These are phyloP conservation scores for Sternotherus odoratus DNA, from an alignment of 2,797 vertebrate species.

Conservation along the genomic window DNA sequence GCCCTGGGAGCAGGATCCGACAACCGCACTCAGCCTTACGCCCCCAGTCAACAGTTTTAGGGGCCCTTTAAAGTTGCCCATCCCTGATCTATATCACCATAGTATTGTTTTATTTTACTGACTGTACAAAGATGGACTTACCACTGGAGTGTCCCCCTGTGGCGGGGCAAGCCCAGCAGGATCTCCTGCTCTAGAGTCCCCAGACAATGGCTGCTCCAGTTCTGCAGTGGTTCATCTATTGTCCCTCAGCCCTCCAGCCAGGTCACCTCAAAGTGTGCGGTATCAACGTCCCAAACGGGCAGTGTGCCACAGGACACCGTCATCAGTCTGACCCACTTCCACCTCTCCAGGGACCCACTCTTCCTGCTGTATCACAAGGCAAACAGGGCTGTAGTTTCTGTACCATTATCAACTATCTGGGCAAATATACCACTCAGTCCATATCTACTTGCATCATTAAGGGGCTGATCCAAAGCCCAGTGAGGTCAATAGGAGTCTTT, in stretches of 20 bases:
- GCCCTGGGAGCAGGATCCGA: neutral
- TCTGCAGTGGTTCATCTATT: no score
- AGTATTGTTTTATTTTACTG: neutral
- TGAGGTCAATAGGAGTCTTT: neutral
- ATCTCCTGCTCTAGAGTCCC: neutral
- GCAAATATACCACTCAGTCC: neutral
- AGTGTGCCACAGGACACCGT: no score
- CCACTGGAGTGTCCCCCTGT: no score
- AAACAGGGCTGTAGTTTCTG: neutral
- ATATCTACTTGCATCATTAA: rapidly evolving
- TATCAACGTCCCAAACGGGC: no score
- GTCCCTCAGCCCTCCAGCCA: no score
- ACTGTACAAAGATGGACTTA: neutral
- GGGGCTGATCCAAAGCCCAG: neutral
- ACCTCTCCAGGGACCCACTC: no score
- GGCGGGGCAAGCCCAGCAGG: no score
- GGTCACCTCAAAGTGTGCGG: no score
- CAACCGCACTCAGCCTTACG: no score
- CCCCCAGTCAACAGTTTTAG: neutral
- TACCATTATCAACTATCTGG: neutral
- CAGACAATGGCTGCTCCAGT: neutral
- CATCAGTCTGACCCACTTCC: no score
- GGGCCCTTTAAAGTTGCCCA: neutral
- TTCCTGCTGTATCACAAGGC: rapidly evolving
- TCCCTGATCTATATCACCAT: neutral